Evolutionary conservation across 2,797 vertebrate species (phyloP).

Genomic region (Amniataba percoides): DNA sequence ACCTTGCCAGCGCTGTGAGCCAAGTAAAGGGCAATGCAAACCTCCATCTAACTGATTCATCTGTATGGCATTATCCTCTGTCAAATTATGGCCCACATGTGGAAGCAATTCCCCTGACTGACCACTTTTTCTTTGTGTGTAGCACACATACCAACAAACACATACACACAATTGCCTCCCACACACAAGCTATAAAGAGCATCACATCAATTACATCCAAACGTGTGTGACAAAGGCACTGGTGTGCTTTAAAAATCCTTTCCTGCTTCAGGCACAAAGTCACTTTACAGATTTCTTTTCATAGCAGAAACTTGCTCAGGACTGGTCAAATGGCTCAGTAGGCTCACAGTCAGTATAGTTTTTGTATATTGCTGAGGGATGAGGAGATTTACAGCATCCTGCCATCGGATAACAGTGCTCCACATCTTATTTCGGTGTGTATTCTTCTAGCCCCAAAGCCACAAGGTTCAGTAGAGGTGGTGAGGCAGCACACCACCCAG

Average conservation of each 20-base stretch:
- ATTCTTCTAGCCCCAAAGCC: conserved; percentile 24
- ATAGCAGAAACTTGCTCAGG: conserved; percentile 42
- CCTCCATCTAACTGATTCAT: conserved; percentile 47
- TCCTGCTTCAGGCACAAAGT: conserved; percentile 44
- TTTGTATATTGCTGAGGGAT: conserved; percentile 49
- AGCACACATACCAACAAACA: conserved; percentile 6
- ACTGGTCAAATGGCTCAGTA: conserved; percentile 40
- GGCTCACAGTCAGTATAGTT: conserved; percentile 52
- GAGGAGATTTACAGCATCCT: conserved; percentile 57
- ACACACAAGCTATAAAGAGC: conserved; percentile 37
- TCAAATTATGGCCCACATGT: conserved; percentile 32
- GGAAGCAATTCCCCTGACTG: conserved; percentile 30
- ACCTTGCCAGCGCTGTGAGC: conserved; percentile 30
- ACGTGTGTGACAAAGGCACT: conserved; percentile 49
- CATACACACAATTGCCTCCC: conserved; percentile 17
- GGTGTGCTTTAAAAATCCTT: conserved; percentile 36
- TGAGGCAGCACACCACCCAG: neutral
- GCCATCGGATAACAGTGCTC: conserved; percentile 21
- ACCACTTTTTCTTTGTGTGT: conserved; percentile 18
- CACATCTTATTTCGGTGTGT: conserved; percentile 46
- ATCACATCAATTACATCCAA: conserved; percentile 57
- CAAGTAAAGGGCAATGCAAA: conserved; percentile 34
- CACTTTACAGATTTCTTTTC: conserved; percentile 57
- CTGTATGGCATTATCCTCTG: conserved; percentile 25
- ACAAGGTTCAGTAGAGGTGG: neutral